Evolutionary conservation across 2,113 vertebrate species (phyloP), one percentile per base, ranked within the genome.

Genomic region (Odontesthes bonariensis): DNA sequence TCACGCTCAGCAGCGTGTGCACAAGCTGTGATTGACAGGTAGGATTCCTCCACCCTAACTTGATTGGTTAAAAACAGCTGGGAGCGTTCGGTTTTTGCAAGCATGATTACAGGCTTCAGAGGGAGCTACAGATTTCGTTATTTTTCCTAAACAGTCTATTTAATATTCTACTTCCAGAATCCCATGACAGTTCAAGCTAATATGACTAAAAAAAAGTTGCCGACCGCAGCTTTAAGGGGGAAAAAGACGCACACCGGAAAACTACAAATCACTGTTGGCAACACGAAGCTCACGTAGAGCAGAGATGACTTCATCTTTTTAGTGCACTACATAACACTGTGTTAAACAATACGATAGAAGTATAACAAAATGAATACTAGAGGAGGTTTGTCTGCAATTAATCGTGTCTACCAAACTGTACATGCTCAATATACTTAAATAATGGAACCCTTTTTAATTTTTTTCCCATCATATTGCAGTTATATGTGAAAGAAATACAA

Each of bases 281-380:
- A 88, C 77, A 82, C 64, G 47, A 58, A 73, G 77, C 53, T 87
- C 63, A 73, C 54, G 68, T 69, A 58, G 49, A 82, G 52, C 74
- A 77, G 59, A 80, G 73, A 88, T 80, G 77, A 86, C 81, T 87
- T 89, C 81, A 80, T 83, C 53, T 77, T 86, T 88, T 89, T 92
- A 92, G 89, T 92, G 89, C 90, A 90, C 86, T 89, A 90, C 74
- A 85, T 89, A 86, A 89, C 77, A 90, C 77, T 53, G 77, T 82
- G 33, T 84, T 82, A 77, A 87, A 88, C 84, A 88, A 77, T 86
- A 89, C 52, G 75, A 91, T 85, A 78, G 56, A 90, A 68, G 71
- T 77, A 81, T 78, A 90, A 81, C 65, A 75, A 90, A 89, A 79
- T 58, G 4, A 85, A 75, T 89, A 92, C 38, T 58, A 83, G 52